These are phyloP conservation scores for Coleophora flavipennella DNA, from an alignment of 2,888 invertebrate genomes.

Conservation along the genomic window DNA sequence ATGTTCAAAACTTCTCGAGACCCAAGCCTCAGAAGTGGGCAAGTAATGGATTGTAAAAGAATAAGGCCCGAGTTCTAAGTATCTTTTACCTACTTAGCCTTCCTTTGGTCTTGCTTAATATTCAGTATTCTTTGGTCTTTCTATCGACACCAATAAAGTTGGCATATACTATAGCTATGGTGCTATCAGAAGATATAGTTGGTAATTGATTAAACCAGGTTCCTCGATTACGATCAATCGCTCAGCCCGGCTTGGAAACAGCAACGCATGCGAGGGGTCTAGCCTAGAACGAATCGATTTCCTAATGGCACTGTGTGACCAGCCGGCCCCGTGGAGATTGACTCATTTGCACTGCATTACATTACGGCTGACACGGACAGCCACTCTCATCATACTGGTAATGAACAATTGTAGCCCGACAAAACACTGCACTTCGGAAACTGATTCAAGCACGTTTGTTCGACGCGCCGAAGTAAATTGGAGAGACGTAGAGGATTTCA, in stretches of 20 bases:
- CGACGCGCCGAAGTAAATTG: neutral
- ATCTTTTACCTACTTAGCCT: no score
- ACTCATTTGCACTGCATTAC: constrained; percentile 73
- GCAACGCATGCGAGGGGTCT: constrained; percentile 24
- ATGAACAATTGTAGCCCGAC: constrained; percentile 44
- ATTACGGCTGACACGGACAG: constrained; percentile 64
- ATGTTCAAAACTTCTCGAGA: no score
- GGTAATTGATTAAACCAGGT: constrained; percentile 27
- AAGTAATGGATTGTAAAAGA: no score
- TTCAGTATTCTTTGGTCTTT: no score
- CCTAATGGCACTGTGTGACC: constrained; percentile 60
- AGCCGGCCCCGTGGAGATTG: constrained; percentile 61
- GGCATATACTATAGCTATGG: no score
- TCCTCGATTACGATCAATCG: constrained; percentile 31
- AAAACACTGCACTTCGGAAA: constrained; percentile 27
- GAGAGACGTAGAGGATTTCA: no score
- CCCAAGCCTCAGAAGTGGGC: no score
- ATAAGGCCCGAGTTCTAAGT: no score
- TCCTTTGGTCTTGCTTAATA: no score
- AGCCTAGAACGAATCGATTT: constrained; percentile 57
- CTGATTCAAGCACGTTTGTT: constrained; percentile 7
- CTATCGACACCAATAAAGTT: no score
- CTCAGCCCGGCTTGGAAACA: constrained; percentile 18
- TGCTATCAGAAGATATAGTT: neutral
- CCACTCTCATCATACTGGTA: constrained; percentile 67